These are phyloP conservation scores for Epistrophe grossulariae DNA, from an alignment of 2,888 invertebrate genomes.

Conservation along the genomic window DNA sequence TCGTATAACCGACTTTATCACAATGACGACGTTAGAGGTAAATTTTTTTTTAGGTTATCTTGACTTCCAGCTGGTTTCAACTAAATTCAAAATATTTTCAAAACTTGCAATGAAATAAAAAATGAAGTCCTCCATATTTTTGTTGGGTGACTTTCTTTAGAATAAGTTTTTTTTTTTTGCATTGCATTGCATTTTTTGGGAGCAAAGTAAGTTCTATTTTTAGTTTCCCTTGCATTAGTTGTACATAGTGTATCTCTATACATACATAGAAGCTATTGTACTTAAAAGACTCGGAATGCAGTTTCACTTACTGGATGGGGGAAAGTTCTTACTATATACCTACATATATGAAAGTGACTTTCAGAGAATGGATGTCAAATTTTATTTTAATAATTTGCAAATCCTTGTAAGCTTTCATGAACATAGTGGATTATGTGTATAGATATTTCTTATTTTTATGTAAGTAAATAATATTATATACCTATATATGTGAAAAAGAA, in stretches of 20 bases:
- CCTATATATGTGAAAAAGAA: background rate
- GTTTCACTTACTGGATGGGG: background rate
- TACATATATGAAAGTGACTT: conserved; percentile 21
- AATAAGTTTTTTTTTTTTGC: conserved; percentile 7
- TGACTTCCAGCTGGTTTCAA: conserved; percentile 62
- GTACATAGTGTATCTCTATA: background rate
- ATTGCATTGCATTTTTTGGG: background rate
- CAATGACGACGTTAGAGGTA: conserved; percentile 6
- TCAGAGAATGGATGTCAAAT: conserved; percentile 28
- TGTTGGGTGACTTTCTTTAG: conserved; percentile 26
- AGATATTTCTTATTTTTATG: background rate
- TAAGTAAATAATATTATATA: background rate
- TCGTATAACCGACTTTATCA: conserved; percentile 39
- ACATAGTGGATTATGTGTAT: conserved; percentile 13
- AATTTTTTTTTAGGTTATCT: conserved; percentile 57
- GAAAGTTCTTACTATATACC: background rate
- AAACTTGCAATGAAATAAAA: conserved; percentile 36
- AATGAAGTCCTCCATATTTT: conserved; percentile 15
- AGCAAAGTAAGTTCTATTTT: background rate
- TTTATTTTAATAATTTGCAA: conserved; percentile 36
- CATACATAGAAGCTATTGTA: conserved; percentile 1
- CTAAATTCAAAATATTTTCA: conserved; percentile 56
- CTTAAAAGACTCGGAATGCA: conserved; percentile 4
- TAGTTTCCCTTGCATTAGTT: background rate
- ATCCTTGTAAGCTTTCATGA: conserved; percentile 29